These are phyloP conservation scores for Dufourea novaeangliae DNA, from an alignment of 1,140 invertebrate genomes.

Conservation along the genomic window DNA sequence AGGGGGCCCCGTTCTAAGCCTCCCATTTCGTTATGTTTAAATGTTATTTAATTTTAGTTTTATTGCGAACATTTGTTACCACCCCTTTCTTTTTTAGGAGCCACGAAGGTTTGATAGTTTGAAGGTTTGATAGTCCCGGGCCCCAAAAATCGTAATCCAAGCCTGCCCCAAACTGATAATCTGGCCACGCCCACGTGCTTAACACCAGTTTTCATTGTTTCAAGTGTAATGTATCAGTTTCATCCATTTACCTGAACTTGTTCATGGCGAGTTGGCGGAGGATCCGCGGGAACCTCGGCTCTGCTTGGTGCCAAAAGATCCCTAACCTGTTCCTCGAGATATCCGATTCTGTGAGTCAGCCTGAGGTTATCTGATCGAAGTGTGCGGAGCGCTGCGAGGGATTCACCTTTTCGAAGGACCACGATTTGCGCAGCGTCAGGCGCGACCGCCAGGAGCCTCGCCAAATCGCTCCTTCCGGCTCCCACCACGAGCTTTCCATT, in stretches of 20 bases:
- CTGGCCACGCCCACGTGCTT: no score
- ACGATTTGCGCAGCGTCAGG: slow-evolving; percentile 82
- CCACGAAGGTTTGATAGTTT: no score
- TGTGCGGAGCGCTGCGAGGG: slow-evolving; percentile 84
- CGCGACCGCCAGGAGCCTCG: slow-evolving; percentile 84
- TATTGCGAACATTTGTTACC: no score
- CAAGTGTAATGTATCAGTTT: neutral
- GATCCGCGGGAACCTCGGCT: slow-evolving; percentile 63
- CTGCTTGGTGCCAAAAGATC: slow-evolving; percentile 83
- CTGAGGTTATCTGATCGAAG: slow-evolving; percentile 90
- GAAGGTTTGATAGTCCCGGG: no score
- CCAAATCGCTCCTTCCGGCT: slow-evolving; percentile 86
- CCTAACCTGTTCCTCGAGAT: slow-evolving; percentile 92
- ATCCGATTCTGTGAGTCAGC: slow-evolving; percentile 92
- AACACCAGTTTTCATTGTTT: no score
- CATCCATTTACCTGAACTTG: slow-evolving; percentile 71
- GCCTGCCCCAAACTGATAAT: no score
- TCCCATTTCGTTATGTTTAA: no score
- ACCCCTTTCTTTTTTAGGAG: no score
- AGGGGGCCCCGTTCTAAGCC: no score
- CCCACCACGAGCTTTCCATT: slow-evolving; percentile 90
- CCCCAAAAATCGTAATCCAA: no score
- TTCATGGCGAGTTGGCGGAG: slow-evolving; percentile 63
- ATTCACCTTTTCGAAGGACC: slow-evolving; percentile 80
- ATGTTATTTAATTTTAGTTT: no score